A percentile compares a stretch with the other conserved stretches of the same genome.
These are phyloP conservation scores for Calliphora vomitoria DNA, from an alignment of 2,888 invertebrate species.

Conservation along the genomic window DNA sequence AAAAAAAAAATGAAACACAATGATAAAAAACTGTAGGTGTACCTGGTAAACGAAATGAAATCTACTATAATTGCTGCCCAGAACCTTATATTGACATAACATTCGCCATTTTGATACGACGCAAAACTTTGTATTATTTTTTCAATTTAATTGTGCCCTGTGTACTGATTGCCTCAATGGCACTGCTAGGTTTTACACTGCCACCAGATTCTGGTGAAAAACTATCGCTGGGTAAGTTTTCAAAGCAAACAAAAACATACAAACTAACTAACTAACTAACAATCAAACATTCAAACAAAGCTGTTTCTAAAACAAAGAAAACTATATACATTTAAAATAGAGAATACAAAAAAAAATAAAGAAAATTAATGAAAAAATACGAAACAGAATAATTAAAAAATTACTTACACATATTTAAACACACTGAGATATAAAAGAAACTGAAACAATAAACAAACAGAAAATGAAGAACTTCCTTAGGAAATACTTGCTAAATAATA, in stretches of 20 bases:
- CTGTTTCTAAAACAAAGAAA: background rate
- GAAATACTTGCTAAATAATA: conserved; percentile 49
- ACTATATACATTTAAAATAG: background rate
- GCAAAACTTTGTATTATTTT: conserved; percentile 99
- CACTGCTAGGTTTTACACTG: conserved; percentile 98
- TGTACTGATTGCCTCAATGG: conserved; percentile 99
- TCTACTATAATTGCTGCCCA: conserved; percentile 98
- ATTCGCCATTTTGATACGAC: conserved; percentile 97
- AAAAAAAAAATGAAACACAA: conserved; percentile 55
- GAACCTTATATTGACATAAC: conserved; percentile 99
- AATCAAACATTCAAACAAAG: conserved; percentile 27
- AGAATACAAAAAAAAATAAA: conserved; percentile 5
- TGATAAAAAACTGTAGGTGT: conserved; percentile 87
- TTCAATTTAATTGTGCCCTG: conserved; percentile 99
- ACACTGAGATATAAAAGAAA: background rate
- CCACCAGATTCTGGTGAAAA: conserved; percentile 99
- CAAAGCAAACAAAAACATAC: conserved; percentile 57
- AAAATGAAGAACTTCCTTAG: conserved; percentile 63
- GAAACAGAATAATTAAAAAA: conserved; percentile 1
- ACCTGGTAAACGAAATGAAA: conserved; percentile 96
- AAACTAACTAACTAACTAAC: conserved; percentile 28
- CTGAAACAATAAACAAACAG: conserved; percentile 8
- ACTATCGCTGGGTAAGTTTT: conserved; percentile 94
- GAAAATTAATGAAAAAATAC: conserved; percentile 31
- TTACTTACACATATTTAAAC: conserved; percentile 46